A percentile compares a stretch with the other conserved stretches of the same genome.
Conservation (phyloP, 2,888 invertebrate species). For the Vannuccia rotundouncinata region DNA sequence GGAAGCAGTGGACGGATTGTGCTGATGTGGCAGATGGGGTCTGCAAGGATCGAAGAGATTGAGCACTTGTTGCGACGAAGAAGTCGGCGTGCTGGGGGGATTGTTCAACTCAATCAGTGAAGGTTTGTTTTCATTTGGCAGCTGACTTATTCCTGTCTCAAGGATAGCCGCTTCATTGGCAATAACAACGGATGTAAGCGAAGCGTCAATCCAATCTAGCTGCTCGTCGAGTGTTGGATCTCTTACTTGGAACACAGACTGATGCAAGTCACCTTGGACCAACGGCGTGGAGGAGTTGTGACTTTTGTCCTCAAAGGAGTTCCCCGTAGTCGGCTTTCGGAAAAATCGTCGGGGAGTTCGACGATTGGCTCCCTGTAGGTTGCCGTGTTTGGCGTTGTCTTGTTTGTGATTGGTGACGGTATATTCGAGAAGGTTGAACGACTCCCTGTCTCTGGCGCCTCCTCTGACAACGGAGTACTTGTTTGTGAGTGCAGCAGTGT, state of each 20-base stretch:
- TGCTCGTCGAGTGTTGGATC: neutral
- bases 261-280: neutral
- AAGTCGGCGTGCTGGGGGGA: neutral
- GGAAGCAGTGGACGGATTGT: neutral
- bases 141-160: too few species aligned
- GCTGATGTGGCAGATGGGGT: neutral
- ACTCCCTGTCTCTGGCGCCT: neutral
- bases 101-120: too few species aligned
- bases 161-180: neutral
- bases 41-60: conserved; percentile 4
- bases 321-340: neutral
- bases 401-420: neutral
- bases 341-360: neutral
- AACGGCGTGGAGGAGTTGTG: neutral
- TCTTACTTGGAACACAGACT: conserved; percentile 7
- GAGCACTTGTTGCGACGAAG: neutral
- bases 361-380: neutral
- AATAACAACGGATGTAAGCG: neutral
- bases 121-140: too few species aligned
- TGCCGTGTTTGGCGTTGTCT: neutral
- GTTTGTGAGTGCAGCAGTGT: neutral
- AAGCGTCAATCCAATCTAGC: conserved; percentile 3
- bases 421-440: conserved; percentile 1
- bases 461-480: neutral
- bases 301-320: neutral